Evolutionary conservation across 2,113 vertebrate species (phyloP), one percentile per base, ranked within the genome.

Genomic region (Coreoperca whiteheadi): DNA sequence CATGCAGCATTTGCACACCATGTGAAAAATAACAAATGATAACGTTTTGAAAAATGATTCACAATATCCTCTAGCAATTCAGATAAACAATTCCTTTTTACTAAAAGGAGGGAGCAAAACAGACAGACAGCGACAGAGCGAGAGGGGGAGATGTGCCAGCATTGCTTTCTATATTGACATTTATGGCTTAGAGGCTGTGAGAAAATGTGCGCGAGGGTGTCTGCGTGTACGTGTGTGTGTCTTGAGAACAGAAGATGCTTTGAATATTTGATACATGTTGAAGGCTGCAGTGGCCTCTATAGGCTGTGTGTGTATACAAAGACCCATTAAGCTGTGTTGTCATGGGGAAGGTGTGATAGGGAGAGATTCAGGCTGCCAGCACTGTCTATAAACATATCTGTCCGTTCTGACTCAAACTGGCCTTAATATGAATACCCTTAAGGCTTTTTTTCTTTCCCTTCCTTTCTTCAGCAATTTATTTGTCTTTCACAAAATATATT

Each of bases 1-100:
- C 74, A 41, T 46, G 79, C 87, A 86, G 93, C 89, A 89, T 94
- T 93, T 88, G 82, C 82, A 79, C 81, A 72, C 80, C 46, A 32
- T 83, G 83, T 80, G 70, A 77, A 91, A 93, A 92, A 93, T 87
- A 89, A 88, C 72, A 91, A 91, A 90, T 82, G 83, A 89, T 89
- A 87, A 90, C 50, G 6, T 80, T 90, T 88, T 90, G 79, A 92
- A 90, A 91, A 93, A 94, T 85, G 65, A 89, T 88, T 89, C 82
- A 41, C 71, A 85, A 93, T 93, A 89, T 92, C 90, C 85, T 83
- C 63, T 50, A 70, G 86, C 83, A 89, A 93, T 92, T 91, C 88
- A 89, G 85, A 93, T 91, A 86, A 91, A 95, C 84, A 90, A 87
- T 89, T 84, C 77, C 32, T 66, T 84, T 87, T 87, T 51, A 82